These are phyloP conservation scores for Meteorus sp. DNA, from an alignment of 1,140 invertebrate genomes.

Conservation along the genomic window DNA sequence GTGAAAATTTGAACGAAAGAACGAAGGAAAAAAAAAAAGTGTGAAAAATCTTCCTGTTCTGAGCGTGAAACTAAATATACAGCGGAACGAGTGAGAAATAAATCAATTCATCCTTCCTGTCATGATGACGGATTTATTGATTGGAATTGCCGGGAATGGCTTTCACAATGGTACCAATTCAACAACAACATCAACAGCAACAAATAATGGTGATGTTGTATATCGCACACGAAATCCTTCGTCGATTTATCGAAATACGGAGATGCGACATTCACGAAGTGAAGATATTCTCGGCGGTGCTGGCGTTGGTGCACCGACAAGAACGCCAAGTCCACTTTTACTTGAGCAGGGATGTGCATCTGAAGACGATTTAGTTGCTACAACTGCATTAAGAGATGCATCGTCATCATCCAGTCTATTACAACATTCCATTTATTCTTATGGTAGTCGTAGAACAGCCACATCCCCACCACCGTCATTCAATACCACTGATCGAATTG, in stretches of 20 bases:
- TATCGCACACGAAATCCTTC: conserved; percentile 33
- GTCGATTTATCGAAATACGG: conserved; percentile 45
- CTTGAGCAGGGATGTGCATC: conserved; percentile 38
- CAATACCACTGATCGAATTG: conserved; percentile 57
- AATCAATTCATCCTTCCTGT: conserved; percentile 8
- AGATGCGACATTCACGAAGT: conserved; percentile 53
- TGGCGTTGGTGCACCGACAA: conserved; percentile 27
- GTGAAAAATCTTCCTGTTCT: neutral
- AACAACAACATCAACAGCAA: too few species aligned
- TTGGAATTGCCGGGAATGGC: conserved; percentile 37
- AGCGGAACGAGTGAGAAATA: conserved; percentile 13
- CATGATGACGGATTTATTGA: conserved; percentile 51
- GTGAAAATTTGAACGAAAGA: too few species aligned
- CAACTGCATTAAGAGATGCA: conserved; percentile 51
- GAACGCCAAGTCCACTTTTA: conserved; percentile 43
- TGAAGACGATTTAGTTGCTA: conserved; percentile 54
- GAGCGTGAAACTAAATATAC: neutral
- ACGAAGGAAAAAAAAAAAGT: neutral
- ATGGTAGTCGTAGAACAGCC: neutral
- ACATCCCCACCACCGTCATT: conserved; percentile 12
- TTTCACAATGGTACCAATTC: conserved; percentile 29
- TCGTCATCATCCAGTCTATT: conserved; percentile 32
- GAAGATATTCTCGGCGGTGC: conserved; percentile 46
- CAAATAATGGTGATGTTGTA: conserved; percentile 34
- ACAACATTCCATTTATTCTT: conserved; percentile 4